phyloP scores from a whole-genome alignment of 2,888 invertebrate genomes.

The Drosophila kanekoi region DNA sequence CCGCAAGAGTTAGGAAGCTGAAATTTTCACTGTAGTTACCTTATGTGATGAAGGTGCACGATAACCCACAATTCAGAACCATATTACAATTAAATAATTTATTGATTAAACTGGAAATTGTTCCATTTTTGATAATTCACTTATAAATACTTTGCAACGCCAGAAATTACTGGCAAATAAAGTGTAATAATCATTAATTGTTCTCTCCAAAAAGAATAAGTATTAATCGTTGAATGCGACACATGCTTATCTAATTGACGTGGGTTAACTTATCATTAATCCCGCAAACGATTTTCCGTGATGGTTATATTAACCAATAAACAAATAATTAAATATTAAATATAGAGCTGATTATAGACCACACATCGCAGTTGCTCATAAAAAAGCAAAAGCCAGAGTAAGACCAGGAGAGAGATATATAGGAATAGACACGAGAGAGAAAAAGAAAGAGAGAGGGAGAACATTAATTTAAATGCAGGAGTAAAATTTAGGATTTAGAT shows the following conservation, averaged over 20 bases:
- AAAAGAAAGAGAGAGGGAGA: no score
- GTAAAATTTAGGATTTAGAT: no score
- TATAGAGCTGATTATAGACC: conserved; percentile 1
- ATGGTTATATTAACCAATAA: background rate
- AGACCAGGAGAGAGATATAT: no score
- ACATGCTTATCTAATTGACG: conserved; percentile 15
- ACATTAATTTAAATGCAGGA: no score
- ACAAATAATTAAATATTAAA: no score
- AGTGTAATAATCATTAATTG: background rate
- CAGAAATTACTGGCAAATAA: background rate
- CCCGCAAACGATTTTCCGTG: no score
- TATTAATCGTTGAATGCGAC: conserved; percentile 7
- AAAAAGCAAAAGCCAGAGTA: background rate
- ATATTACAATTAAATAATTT: background rate
- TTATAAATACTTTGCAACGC: background rate
- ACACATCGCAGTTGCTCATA: background rate
- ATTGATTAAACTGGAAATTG: background rate
- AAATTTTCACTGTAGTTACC: no score
- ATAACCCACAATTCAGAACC: no score
- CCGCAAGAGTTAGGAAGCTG: no score
- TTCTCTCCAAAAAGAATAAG: background rate
- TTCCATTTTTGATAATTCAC: background rate
- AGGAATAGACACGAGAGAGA: no score
- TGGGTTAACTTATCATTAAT: conserved; percentile 8
- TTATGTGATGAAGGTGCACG: no score